These are phyloP conservation scores for Megaleporinus macrocephalus DNA, from an alignment of 2,113 vertebrate genomes.

Conservation along the genomic window DNA sequence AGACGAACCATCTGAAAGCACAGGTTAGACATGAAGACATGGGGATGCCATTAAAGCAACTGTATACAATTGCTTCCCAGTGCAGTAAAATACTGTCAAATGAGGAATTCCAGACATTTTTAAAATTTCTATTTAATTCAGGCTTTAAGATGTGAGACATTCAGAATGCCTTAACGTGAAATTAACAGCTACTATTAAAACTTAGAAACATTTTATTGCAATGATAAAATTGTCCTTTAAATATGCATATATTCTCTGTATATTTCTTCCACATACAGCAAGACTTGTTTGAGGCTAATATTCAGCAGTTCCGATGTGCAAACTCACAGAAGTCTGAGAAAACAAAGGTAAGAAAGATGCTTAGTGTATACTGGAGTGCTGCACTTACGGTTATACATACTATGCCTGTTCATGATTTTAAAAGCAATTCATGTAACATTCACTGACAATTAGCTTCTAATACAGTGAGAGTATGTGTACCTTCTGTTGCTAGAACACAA, in stretches of 20 bases:
- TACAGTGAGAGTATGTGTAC: not conserved
- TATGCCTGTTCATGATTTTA: not conserved
- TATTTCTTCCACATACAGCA: slow-evolving; percentile 65
- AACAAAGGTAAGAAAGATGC: slow-evolving; percentile 65
- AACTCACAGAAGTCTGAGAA: slow-evolving; percentile 73
- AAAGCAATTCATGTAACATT: not conserved
- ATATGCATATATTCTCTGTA: too few relatives aligned
- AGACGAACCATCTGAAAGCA: slow-evolving; percentile 77
- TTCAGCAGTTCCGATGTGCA: slow-evolving; percentile 76
- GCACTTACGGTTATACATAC: not conserved
- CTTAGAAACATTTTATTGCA: too few relatives aligned
- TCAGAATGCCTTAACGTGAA: too few relatives aligned
- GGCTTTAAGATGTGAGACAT: too few relatives aligned
- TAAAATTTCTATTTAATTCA: too few relatives aligned
- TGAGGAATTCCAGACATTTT: too few relatives aligned
- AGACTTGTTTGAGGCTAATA: slow-evolving; percentile 79
- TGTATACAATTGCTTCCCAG: not conserved
- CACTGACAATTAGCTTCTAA: not conserved
- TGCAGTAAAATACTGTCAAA: not conserved
- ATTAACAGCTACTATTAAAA: too few relatives aligned
- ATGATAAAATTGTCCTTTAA: too few relatives aligned
- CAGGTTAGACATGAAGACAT: slow-evolving; percentile 73
- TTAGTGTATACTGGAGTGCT: not conserved
- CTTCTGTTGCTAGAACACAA: slow-evolving; percentile 61
- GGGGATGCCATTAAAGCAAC: not conserved